A percentile compares a stretch with the other conserved stretches of the same genome.
Conservation (phyloP, 2,113 vertebrate species). For the Melanostigma gelatinosum region DNA sequence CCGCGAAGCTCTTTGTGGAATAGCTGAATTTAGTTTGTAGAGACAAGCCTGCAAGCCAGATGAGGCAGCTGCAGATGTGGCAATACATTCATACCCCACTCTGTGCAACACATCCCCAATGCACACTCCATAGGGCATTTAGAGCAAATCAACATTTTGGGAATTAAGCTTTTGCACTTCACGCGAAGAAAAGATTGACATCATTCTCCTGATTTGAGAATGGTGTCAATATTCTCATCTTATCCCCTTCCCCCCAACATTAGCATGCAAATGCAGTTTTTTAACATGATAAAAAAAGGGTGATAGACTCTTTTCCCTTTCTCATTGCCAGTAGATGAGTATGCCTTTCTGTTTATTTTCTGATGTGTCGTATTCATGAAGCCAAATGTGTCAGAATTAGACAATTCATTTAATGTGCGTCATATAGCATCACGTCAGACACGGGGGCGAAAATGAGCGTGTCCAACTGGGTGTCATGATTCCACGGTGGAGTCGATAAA, state of each 20-base stretch:
- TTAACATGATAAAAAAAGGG: not conserved
- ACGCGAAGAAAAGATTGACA: not conserved
- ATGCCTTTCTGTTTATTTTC: not conserved
- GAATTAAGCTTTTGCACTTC: not conserved
- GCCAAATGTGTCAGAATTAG: not conserved
- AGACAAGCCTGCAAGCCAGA: not conserved
- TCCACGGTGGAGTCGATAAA: not conserved
- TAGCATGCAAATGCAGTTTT: not conserved
- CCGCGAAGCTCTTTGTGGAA: not conserved
- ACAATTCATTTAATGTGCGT: not conserved
- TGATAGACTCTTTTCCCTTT: not conserved
- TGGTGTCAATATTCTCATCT: not conserved
- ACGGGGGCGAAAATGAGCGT: too few species aligned
- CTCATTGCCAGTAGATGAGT: not conserved
- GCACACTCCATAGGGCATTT: not conserved
- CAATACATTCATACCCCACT: not conserved
- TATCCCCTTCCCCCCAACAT: not conserved
- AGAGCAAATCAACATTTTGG: not conserved
- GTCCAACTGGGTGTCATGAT: not conserved
- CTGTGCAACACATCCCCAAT: not conserved
- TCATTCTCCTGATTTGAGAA: not conserved
- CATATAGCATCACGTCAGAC: too few species aligned
- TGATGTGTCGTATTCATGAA: not conserved
- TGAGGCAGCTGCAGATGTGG: not conserved
- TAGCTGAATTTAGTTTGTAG: slow-evolving; percentile 14